phyloP scores from a whole-genome alignment of 2,797 vertebrate species.

The Pseudochromis fuscus region DNA sequence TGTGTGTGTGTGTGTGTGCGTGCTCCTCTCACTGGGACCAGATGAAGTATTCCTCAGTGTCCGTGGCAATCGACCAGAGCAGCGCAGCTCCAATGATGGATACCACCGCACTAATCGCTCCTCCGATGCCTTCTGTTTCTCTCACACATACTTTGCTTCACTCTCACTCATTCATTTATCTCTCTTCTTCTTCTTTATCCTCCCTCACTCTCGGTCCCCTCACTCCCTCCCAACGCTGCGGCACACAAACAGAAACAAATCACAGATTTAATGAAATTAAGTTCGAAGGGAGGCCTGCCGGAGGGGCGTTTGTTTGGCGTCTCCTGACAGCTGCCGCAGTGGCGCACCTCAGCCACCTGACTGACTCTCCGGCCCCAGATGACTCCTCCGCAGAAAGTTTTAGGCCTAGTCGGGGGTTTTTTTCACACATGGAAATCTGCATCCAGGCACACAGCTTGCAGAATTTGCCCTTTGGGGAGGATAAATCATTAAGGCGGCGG shows the following conservation, averaged over 20 bases:
- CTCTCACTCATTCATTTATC: slow-evolving; percentile 78
- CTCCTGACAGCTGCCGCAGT: slow-evolving; percentile 73
- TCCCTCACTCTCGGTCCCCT: slow-evolving; percentile 9
- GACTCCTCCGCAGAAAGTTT: slow-evolving; percentile 32
- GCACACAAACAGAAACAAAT: slow-evolving; percentile 82
- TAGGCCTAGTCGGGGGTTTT: neutral
- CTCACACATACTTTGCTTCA: slow-evolving; percentile 76
- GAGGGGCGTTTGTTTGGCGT: slow-evolving; percentile 51
- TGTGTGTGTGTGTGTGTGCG: slow-evolving; percentile 31
- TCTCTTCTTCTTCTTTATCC: slow-evolving; percentile 40
- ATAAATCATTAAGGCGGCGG: slow-evolving; percentile 42
- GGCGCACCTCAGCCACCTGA: slow-evolving; percentile 60
- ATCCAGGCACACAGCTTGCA: slow-evolving; percentile 21
- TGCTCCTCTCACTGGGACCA: slow-evolving; percentile 57
- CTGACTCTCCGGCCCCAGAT: slow-evolving; percentile 21
- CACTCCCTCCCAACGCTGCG: slow-evolving; percentile 44
- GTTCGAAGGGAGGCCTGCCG: slow-evolving; percentile 38
- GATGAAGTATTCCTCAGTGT: slow-evolving; percentile 77
- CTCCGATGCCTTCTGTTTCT: slow-evolving; percentile 79
- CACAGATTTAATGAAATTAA: slow-evolving; percentile 79
- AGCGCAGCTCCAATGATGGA: slow-evolving; percentile 77
- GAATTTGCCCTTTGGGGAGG: slow-evolving; percentile 12
- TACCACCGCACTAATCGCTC: slow-evolving; percentile 81
- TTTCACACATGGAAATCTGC: slow-evolving; percentile 38
- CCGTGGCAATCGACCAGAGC: slow-evolving; percentile 77